Evolutionary conservation across 2,888 invertebrate genomes (phyloP).

Genomic region (Electrophaes corylata): DNA sequence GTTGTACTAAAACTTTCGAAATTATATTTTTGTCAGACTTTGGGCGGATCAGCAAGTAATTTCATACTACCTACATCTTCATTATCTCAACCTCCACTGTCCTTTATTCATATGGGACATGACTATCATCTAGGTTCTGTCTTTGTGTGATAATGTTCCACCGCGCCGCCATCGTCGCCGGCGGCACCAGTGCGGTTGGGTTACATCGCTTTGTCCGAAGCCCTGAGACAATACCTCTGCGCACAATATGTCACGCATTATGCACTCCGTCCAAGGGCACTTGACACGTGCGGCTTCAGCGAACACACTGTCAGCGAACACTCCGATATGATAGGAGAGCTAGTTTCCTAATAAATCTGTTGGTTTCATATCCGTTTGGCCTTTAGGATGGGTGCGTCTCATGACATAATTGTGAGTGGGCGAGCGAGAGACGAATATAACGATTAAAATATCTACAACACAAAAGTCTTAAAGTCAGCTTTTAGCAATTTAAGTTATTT

Average conservation of each 20-base stretch:
- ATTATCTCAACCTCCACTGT: slow-evolving; percentile 6
- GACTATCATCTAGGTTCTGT: slow-evolving; percentile 36
- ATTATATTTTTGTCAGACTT: not conserved
- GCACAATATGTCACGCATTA: slow-evolving; percentile 70
- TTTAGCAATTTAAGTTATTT: too few relatives aligned
- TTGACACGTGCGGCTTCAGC: slow-evolving; percentile 52
- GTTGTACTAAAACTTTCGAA: too few relatives aligned
- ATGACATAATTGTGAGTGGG: slow-evolving; percentile 21
- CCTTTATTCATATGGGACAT: slow-evolving; percentile 16
- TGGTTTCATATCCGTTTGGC: slow-evolving; percentile 28
- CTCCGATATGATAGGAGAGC: slow-evolving; percentile 9
- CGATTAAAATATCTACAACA: too few relatives aligned
- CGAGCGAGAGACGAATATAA: slow-evolving; percentile 14
- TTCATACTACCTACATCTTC: not conserved
- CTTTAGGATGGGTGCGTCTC: slow-evolving; percentile 26
- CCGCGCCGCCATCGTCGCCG: not conserved
- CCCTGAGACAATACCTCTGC: slow-evolving; percentile 55
- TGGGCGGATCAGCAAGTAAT: not conserved
- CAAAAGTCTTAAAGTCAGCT: too few relatives aligned
- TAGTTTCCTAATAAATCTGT: slow-evolving; percentile 11
- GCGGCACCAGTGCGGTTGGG: slow-evolving; percentile 42
- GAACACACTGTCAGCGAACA: slow-evolving; percentile 29
- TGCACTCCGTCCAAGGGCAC: slow-evolving; percentile 62
- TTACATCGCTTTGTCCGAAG: slow-evolving; percentile 66
- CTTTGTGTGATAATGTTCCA: slow-evolving; percentile 44